Evolutionary conservation across 1,140 invertebrate species (phyloP).

Genomic region (Anastrepha ludens): DNA sequence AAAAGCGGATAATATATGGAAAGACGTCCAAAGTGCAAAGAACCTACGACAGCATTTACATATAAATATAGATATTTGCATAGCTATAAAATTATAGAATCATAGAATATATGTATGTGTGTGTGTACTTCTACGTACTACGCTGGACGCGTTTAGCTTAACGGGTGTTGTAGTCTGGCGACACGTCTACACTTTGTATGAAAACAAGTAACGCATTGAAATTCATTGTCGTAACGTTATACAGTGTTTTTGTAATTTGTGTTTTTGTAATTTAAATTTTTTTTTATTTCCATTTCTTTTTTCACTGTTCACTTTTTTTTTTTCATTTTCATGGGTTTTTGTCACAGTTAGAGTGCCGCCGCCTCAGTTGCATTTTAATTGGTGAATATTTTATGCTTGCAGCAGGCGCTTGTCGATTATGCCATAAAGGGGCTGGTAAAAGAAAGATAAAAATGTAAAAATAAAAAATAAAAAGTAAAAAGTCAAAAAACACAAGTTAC

Average conservation of each 20-base stretch:
- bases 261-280: neutral
- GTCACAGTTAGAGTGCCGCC: conserved; percentile 4
- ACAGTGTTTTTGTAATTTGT: neutral
- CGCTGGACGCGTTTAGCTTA: no score
- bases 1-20: neutral
- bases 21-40: neutral
- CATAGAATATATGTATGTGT: neutral
- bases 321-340: neutral
- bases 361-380: conserved; percentile 40
- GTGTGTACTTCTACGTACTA: neutral
- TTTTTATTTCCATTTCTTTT: no score
- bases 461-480: neutral
- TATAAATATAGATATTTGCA: neutral
- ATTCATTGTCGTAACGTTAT: conserved; percentile 10
- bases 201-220: neutral
- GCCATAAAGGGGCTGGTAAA: neutral
- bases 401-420: conserved; percentile 26
- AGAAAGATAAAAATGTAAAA: neutral
- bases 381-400: neutral
- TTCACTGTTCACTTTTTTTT: neutral
- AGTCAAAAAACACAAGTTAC: neutral
- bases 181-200: neutral
- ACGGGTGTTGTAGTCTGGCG: neutral
- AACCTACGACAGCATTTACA: neutral
- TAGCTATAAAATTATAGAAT: neutral